Evolutionary conservation across 2,888 invertebrate genomes (phyloP).

Genomic region (Parnassius apollo): DNA sequence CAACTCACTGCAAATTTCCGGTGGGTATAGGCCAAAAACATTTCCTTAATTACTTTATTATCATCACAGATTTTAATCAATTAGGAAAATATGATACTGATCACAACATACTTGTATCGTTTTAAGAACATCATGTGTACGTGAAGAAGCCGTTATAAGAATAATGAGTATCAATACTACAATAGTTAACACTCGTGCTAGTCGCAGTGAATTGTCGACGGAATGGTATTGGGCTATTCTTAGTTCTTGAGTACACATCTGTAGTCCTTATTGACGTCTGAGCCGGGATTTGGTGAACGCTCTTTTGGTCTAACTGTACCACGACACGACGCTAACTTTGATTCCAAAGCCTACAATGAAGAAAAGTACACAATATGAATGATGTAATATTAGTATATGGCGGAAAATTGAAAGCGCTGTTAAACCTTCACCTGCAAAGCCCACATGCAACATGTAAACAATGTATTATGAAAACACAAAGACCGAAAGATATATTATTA

Average conservation of each 20-base stretch:
- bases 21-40: constrained; percentile 69
- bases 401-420: constrained; percentile 37
- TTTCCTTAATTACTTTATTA: constrained; percentile 57
- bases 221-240: constrained; percentile 39
- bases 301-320: constrained; percentile 80
- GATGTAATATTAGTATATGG: constrained; percentile 73
- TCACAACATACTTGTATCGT: constrained; percentile 54
- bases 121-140: constrained; percentile 50
- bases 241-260: constrained; percentile 81
- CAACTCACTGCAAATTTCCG: constrained; percentile 46
- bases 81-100: constrained; percentile 66
- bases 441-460: constrained; percentile 10
- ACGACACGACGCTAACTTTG: constrained; percentile 85
- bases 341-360: constrained; percentile 85
- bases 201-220: constrained; percentile 32
- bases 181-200: constrained; percentile 24
- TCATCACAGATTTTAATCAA: constrained; percentile 75
- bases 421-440: constrained; percentile 30
- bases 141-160: constrained; percentile 33
- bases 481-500: not conserved
- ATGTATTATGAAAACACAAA: not conserved
- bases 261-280: constrained; percentile 80
- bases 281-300: constrained; percentile 72
- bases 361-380: constrained; percentile 76
- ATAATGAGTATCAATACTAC: constrained; percentile 15